A percentile compares a stretch with the other conserved stretches of the same genome.
Conservation (phyloP, 2,797 vertebrate species). For the Syngnathus acus region DNA sequence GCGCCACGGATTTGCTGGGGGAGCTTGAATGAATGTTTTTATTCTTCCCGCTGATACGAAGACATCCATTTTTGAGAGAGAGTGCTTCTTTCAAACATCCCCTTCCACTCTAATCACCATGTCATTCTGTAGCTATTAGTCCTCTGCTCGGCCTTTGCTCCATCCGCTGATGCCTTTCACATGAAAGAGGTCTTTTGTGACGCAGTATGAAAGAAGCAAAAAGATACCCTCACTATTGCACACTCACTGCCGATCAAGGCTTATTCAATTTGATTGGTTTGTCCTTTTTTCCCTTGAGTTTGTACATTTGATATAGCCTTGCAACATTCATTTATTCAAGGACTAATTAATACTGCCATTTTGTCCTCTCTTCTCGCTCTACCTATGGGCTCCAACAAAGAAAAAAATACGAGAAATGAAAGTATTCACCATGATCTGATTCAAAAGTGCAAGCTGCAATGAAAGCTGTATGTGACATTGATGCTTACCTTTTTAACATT, state of each 20-base stretch:
- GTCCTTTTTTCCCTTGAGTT: constrained; percentile 31
- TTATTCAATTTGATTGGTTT: constrained; percentile 55
- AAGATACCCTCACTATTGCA: constrained; percentile 61
- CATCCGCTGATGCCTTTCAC: constrained; percentile 62
- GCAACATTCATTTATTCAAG: constrained; percentile 36
- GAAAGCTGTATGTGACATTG: neutral
- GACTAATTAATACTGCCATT: constrained; percentile 50
- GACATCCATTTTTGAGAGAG: constrained; percentile 61
- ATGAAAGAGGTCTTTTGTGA: constrained; percentile 70
- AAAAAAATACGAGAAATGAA: constrained; percentile 1
- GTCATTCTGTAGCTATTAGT: constrained; percentile 70
- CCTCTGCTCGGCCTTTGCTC: constrained; percentile 61
- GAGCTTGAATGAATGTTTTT: constrained; percentile 41
- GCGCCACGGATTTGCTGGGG: neutral
- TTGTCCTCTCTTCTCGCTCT: constrained; percentile 30
- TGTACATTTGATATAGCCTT: constrained; percentile 35
- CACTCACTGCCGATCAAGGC: constrained; percentile 51
- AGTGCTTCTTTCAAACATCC: constrained; percentile 68
- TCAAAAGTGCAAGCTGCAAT: constrained; percentile 1
- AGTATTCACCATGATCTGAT: constrained; percentile 25
- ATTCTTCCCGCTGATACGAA: constrained; percentile 39
- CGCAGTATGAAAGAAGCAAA: constrained; percentile 63
- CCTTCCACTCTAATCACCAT: constrained; percentile 69
- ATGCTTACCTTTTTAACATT: neutral
- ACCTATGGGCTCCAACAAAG: constrained; percentile 25